These are phyloP conservation scores for Sycobia sp. DNA, from an alignment of 1,140 invertebrate genomes.

Conservation along the genomic window DNA sequence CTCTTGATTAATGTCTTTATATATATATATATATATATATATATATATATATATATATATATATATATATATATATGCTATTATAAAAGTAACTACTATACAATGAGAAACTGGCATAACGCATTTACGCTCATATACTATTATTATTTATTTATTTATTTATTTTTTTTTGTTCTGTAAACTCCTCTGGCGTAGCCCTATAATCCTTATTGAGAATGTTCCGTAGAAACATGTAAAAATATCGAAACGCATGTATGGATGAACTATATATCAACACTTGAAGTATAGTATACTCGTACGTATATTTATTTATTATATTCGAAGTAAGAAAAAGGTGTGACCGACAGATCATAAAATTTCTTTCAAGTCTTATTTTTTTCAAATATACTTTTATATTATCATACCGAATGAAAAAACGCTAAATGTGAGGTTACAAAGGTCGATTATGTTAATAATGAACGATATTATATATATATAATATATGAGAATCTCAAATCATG, in stretches of 20 bases:
- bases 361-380: conserved; percentile 26
- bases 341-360: conserved; percentile 16
- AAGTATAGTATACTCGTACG: conserved; percentile 19
- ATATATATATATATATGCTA: conserved; percentile 4
- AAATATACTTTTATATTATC: no score
- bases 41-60: no score
- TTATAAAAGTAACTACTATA: conserved; percentile 37
- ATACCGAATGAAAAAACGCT: conserved; percentile 7
- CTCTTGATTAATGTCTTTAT: not conserved
- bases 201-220: conserved; percentile 31
- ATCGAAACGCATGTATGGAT: conserved; percentile 33
- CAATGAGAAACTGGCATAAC: conserved; percentile 33
- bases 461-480: no score
- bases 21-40: no score
- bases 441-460: not conserved
- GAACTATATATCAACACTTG: conserved; percentile 22
- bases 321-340: conserved; percentile 27
- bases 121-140: conserved; percentile 26
- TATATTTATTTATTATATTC: conserved; percentile 16
- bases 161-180: no score
- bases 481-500: conserved; percentile 16
- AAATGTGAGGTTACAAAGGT: conserved; percentile 2
- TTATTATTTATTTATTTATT: no score
- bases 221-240: conserved; percentile 36
- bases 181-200: conserved; percentile 12